Conservation (phyloP, 2,113 vertebrate species). For the Fregata magnificens region DNA sequence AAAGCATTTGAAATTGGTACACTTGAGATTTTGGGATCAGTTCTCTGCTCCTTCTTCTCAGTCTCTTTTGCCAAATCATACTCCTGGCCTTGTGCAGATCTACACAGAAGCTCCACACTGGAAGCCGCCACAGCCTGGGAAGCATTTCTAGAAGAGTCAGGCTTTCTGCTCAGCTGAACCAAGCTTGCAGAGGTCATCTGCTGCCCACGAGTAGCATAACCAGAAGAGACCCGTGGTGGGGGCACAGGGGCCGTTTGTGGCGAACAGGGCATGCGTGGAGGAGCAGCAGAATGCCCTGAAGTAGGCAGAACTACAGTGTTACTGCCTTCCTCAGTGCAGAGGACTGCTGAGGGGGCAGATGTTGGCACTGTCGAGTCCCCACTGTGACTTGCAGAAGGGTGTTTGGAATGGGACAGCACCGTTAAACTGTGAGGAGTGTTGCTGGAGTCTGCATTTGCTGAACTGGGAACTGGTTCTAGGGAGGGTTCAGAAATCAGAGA, state of each 20-base stretch:
- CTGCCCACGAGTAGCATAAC: neutral
- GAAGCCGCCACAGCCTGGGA: constrained; percentile 56
- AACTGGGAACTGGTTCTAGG: constrained; percentile 61
- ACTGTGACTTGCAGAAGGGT: neutral
- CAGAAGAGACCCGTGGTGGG: constrained; percentile 9
- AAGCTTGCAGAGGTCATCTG: neutral
- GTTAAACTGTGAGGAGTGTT: neutral
- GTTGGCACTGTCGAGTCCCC: constrained; percentile 25
- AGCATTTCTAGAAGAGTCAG: constrained; percentile 52
- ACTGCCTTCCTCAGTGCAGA: constrained; percentile 67
- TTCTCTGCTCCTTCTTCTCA: constrained; percentile 37
- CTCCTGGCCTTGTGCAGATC: constrained; percentile 9
- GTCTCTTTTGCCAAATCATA: neutral
- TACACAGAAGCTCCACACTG: constrained; percentile 42
- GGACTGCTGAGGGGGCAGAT: constrained; percentile 59
- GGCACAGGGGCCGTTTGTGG: neutral
- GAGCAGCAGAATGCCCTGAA: neutral
- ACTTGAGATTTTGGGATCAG: neutral
- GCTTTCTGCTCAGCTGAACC: neutral
- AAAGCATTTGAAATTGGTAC: constrained; percentile 9
- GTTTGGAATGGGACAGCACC: neutral
- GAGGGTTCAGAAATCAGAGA: constrained; percentile 75
- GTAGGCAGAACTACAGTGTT: neutral
- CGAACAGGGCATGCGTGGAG: neutral
- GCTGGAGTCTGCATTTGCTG: constrained; percentile 26